Conservation (phyloP, 2,888 invertebrate genomes). For the Erebia aethiops region DNA sequence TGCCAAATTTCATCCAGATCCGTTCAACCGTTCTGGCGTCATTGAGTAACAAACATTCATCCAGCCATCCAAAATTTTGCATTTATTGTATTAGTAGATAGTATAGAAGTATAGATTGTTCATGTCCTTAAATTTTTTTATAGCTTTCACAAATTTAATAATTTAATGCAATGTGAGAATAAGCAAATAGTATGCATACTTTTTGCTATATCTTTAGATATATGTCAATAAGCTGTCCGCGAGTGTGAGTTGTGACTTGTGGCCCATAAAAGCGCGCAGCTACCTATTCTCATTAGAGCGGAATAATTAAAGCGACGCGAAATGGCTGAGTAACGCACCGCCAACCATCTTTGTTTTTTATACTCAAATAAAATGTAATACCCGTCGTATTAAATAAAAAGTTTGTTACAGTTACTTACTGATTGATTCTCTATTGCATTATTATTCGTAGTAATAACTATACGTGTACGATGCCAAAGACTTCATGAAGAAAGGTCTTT, state of each 20-base stretch:
- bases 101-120: too few relatives aligned
- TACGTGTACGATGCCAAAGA: too few relatives aligned
- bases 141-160: background rate
- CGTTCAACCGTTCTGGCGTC: too few relatives aligned
- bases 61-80: too few relatives aligned
- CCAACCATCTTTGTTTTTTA: constrained; percentile 17
- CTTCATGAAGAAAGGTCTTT: too few relatives aligned
- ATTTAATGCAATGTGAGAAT: background rate
- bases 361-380: background rate
- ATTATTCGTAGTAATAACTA: too few relatives aligned
- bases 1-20: too few relatives aligned
- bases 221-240: constrained; percentile 2
- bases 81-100: too few relatives aligned
- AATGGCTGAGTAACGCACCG: constrained; percentile 18
- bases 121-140: background rate
- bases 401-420: background rate
- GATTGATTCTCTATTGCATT: too few relatives aligned
- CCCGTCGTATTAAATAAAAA: background rate
- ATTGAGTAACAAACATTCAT: too few relatives aligned
- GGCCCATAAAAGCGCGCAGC: constrained; percentile 11
- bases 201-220: too few relatives aligned
- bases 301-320: constrained; percentile 19
- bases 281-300: constrained; percentile 13
- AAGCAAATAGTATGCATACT: constrained; percentile 4
- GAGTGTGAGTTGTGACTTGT: constrained; percentile 11